A percentile compares a stretch with the other conserved stretches of the same genome.
Conservation (phyloP, 2,888 invertebrate genomes). For the Allygus modestus region DNA sequence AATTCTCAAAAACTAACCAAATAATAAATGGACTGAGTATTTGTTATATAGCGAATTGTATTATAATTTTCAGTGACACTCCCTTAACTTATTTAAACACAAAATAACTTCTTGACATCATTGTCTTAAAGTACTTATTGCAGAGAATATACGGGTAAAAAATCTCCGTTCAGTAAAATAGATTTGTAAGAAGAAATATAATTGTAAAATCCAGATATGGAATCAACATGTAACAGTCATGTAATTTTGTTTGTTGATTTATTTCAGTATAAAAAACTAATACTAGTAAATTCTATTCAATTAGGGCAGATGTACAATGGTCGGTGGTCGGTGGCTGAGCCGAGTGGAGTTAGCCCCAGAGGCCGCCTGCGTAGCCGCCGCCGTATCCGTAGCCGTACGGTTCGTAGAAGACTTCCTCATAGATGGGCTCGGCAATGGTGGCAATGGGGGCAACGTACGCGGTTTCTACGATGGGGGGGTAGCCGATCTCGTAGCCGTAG, state of each 20-base stretch:
- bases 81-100: too few relatives aligned
- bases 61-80: too few relatives aligned
- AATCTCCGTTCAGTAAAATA: neutral
- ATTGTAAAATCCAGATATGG: neutral
- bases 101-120: too few relatives aligned
- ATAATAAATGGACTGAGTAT: too few relatives aligned
- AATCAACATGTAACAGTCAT: neutral
- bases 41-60: too few relatives aligned
- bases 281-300: neutral
- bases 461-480: conserved; percentile 42
- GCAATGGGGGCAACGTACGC: conserved; percentile 24
- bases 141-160: neutral
- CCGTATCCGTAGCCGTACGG: conserved; percentile 17
- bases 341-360: neutral
- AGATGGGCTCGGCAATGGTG: conserved; percentile 30
- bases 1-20: too few relatives aligned
- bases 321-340: neutral
- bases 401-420: neutral
- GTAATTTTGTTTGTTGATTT: neutral
- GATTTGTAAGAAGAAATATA: neutral
- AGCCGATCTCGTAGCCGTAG: neutral
- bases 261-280: conserved; percentile 43
- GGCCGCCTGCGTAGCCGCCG: neutral
- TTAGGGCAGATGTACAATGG: neutral
- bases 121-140: too few relatives aligned